phyloP scores from a whole-genome alignment of 2,113 vertebrate genomes.

The Peromyscus polionotus region DNA sequence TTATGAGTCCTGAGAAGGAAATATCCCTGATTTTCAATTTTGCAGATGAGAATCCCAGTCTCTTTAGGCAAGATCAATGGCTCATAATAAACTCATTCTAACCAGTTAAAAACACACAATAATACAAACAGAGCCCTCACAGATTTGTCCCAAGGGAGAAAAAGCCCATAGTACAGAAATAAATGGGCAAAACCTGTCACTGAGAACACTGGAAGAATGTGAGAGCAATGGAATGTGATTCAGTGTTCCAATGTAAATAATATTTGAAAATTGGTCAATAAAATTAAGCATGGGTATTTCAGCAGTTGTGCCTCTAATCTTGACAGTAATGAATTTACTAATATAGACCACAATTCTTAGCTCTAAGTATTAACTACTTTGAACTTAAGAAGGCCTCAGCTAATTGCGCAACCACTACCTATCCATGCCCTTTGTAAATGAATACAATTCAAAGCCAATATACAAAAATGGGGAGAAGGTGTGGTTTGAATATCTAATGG shows the following conservation, averaged over 20 bases:
- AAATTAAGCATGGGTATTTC: background rate
- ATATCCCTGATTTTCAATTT: conserved; percentile 18
- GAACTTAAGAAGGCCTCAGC: conserved; percentile 5
- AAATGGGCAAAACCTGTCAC: background rate
- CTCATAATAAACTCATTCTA: background rate
- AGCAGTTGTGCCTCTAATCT: background rate
- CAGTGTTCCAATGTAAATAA: background rate
- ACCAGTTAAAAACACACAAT: background rate
- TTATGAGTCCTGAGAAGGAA: conserved; percentile 9
- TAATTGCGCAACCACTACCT: background rate
- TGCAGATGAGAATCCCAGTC: conserved; percentile 33
- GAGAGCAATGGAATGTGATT: background rate
- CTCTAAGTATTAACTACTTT: background rate
- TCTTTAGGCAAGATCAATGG: background rate
- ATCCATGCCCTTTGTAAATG: background rate
- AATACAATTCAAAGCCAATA: background rate
- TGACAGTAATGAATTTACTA: background rate
- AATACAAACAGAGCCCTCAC: background rate
- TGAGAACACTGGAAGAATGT: background rate
- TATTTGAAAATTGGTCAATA: background rate
- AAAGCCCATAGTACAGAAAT: background rate
- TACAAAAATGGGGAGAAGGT: background rate
- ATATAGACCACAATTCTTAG: background rate
- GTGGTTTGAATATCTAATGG: background rate
- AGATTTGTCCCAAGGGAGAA: background rate